A percentile compares a stretch with the other conserved stretches of the same genome.
Conservation (phyloP, 2,113 vertebrate species). For the Picathartes gymnocephalus region DNA sequence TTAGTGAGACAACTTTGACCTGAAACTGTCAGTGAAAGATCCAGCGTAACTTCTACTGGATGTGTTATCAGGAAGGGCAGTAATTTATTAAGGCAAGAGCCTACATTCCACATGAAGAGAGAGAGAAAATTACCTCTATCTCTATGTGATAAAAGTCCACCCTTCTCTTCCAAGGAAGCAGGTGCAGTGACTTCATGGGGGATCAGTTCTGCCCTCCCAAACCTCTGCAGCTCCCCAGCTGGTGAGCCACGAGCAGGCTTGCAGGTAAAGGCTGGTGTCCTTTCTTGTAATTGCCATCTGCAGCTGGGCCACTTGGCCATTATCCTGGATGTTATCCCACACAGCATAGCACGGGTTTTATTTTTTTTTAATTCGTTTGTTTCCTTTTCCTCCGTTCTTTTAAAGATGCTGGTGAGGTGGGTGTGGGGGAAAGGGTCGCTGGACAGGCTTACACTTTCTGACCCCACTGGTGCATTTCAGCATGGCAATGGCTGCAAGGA, state of each 20-base stretch:
- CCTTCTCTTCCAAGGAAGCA: background rate
- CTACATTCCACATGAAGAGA: background rate
- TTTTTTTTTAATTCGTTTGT: rapidly evolving
- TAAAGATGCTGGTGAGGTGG: background rate
- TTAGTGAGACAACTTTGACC: background rate
- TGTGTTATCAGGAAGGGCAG: background rate
- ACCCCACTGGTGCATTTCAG: background rate
- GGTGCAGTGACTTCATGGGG: background rate
- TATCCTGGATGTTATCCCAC: background rate
- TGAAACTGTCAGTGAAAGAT: background rate
- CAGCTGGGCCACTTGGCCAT: background rate
- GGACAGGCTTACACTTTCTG: background rate
- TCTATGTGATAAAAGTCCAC: background rate
- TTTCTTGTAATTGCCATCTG: background rate
- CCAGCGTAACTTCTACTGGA: background rate
- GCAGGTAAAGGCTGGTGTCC: background rate
- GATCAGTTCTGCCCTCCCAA: background rate
- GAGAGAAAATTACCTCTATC: background rate
- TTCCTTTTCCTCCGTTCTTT: background rate
- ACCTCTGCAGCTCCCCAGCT: background rate
- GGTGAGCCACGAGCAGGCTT: background rate
- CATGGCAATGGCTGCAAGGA: background rate
- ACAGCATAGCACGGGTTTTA: background rate
- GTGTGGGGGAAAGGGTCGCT: background rate
- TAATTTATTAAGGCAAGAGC: background rate